phyloP scores from a whole-genome alignment of 2,797 vertebrate species.

The Falco naumanni region DNA sequence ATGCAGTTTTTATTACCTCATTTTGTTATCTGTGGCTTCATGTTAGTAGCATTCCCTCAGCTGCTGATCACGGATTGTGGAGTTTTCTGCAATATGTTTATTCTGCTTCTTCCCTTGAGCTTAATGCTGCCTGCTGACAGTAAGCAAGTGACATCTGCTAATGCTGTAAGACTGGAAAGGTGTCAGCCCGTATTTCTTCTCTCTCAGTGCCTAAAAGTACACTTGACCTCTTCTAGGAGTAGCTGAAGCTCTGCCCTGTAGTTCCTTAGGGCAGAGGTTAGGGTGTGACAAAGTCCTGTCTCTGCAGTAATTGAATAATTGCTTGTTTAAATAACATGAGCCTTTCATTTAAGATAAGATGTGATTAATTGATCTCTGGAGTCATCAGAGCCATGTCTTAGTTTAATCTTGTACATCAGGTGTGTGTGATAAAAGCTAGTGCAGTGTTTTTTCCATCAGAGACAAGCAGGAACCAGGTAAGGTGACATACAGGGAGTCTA shows the following conservation, averaged over 20 bases:
- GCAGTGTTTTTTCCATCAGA: background rate
- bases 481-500: background rate
- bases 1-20: background rate
- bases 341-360: background rate
- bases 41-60: background rate
- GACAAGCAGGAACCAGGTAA: background rate
- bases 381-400: background rate
- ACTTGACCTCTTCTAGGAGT: background rate
- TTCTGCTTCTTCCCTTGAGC: background rate
- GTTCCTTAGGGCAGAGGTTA: background rate
- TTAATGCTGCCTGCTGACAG: background rate
- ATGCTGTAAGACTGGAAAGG: background rate
- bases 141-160: background rate
- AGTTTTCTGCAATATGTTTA: background rate
- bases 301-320: background rate
- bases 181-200: background rate
- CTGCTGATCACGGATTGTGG: background rate
- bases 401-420: background rate
- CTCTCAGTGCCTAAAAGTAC: background rate
- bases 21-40: background rate
- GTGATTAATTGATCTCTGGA: background rate
- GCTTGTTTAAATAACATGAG: background rate
- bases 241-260: background rate
- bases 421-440: background rate
- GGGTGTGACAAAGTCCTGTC: background rate